Base-by-base conservation (phyloP, 2,888 invertebrate genomes). In the Allygus modestus region DNA sequence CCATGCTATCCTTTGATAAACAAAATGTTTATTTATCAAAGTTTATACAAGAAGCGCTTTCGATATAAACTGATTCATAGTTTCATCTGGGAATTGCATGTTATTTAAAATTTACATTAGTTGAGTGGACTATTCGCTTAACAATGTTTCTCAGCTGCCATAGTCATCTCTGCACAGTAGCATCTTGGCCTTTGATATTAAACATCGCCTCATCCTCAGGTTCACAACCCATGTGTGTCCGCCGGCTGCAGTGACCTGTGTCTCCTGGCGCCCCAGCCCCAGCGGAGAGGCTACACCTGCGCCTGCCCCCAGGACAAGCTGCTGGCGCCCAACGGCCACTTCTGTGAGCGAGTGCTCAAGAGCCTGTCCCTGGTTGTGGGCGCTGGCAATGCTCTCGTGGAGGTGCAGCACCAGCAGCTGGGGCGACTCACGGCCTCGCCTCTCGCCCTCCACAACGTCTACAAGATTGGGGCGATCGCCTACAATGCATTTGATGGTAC, bases 211-310 rank as follows among this genome's bases (percentile, higher is more conserved):
- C 9, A 9, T 12, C 46, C 46, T 20, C 51, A 75, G 73, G 23
- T 43, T 0, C 23, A 23, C 41, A 92, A 96, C 90, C 94, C 95
- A 0, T 97, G 97, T 89, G 89, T 89, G 26, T 87, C 90, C 9
- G 91, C 93, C 26, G 91, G 91, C 15, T 98, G 98, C 89, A 94
- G 94, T 0, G 95, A 97, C 89, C 90, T 98, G 31, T 98, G 98
- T 88, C 91, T 97, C 43, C 90, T 97, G 79, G 92, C 92, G 0
- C 93, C 93, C 0, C 5, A 1, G 20, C 91, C 91, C 9, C 89
- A 88, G 0, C 91, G 90, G 4, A 82, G 77, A 41, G 82, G 84
- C 0, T 93, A 93, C 85, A 91, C 92, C 0, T 97, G 97, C 89
- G 95, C 94, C 0, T 98, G 98, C 88, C 95, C 97, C 0, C 93